These are phyloP conservation scores for Zosterops japonicus DNA, from an alignment of 2,113 vertebrate species.

Conservation along the genomic window DNA sequence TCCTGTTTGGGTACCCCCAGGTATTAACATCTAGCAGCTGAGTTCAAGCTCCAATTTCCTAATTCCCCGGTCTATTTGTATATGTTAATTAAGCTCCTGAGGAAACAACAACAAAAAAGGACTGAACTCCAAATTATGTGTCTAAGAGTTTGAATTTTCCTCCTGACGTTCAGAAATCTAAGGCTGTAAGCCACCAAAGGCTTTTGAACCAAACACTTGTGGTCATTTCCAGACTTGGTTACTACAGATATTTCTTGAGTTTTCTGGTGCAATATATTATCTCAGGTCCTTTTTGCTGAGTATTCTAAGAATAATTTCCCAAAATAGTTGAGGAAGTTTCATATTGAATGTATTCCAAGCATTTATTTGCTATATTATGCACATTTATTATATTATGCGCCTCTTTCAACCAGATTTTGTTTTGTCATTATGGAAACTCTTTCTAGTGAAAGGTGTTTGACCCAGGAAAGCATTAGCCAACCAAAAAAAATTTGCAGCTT, in stretches of 20 bases:
- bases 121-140: neutral
- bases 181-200: neutral
- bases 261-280: neutral
- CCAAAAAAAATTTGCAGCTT: neutral
- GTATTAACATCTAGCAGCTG: neutral
- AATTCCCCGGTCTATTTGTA: neutral
- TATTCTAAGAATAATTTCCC: neutral
- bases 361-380: neutral
- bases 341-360: neutral
- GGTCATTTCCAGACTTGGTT: neutral
- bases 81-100: neutral
- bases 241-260: neutral
- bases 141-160: neutral
- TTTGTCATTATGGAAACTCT: neutral
- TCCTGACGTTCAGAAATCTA: neutral
- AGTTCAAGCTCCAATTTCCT: neutral
- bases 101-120: neutral
- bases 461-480: neutral
- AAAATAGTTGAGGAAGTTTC: neutral
- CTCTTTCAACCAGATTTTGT: neutral
- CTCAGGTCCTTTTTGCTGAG: neutral
- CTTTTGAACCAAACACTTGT: neutral
- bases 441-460: neutral
- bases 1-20: neutral
- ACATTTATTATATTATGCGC: neutral